phyloP scores from a whole-genome alignment of 2,113 vertebrate species.

The Festucalex cinctus region DNA sequence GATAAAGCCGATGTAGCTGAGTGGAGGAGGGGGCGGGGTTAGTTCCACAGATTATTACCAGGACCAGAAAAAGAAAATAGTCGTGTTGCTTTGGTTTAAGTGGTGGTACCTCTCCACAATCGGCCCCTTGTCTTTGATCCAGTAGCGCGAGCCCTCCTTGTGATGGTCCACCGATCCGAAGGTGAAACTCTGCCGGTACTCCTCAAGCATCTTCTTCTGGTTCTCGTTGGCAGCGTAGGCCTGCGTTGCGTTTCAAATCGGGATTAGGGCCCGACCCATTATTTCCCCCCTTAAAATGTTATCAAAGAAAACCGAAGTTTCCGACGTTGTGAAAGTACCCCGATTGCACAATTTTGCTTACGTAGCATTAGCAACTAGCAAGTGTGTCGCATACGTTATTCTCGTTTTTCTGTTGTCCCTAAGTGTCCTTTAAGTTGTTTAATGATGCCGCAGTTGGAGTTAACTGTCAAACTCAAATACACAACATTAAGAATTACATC shows the following conservation, averaged over 20 bases:
- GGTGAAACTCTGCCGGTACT: conserved; percentile 81
- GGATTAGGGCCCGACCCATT: too few relatives aligned
- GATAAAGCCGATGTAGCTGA: conserved; percentile 90
- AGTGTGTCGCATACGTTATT: too few relatives aligned
- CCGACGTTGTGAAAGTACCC: too few relatives aligned
- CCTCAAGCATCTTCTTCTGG: conserved; percentile 81
- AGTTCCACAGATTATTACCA: not conserved
- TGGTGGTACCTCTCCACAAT: conserved; percentile 84
- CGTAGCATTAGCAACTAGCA: too few relatives aligned
- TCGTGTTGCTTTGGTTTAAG: not conserved
- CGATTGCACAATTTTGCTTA: too few relatives aligned
- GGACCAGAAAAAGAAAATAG: not conserved
- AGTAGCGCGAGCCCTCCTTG: conserved; percentile 86
- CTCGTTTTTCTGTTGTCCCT: too few relatives aligned
- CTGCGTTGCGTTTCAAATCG: conserved; percentile 58
- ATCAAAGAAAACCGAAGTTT: too few relatives aligned
- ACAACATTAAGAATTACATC: too few relatives aligned
- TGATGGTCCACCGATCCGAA: conserved; percentile 83
- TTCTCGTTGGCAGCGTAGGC: conserved; percentile 79
- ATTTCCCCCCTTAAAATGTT: too few relatives aligned
- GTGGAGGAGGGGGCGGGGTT: not conserved
- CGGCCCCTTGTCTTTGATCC: conserved; percentile 90
- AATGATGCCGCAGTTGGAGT: too few relatives aligned
- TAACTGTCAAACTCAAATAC: too few relatives aligned
- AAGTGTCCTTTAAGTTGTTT: too few relatives aligned